phyloP scores from a whole-genome alignment of 2,888 invertebrate genomes.

The Helleia helle region DNA sequence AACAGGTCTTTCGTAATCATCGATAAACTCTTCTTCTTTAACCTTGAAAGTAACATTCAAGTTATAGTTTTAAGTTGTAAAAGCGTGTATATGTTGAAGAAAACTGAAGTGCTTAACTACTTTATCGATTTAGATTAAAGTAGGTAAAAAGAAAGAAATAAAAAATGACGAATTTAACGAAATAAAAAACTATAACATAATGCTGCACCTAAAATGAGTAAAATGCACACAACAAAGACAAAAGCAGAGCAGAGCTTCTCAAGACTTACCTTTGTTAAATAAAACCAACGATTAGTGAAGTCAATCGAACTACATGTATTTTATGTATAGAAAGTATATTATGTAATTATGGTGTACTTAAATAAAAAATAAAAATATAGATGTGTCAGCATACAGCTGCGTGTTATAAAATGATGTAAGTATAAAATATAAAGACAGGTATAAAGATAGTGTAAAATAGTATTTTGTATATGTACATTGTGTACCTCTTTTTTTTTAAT shows the following conservation, averaged over 20 bases:
- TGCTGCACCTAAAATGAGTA: slow-evolving; percentile 2
- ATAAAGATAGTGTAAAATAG: too few species aligned
- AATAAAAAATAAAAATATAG: too few species aligned
- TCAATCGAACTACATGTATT: too few species aligned
- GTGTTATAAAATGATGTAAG: not conserved
- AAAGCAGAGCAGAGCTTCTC: slow-evolving; percentile 3
- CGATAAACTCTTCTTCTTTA: slow-evolving; percentile 63
- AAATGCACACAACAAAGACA: not conserved
- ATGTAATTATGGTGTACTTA: too few species aligned
- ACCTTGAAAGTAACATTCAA: slow-evolving; percentile 40
- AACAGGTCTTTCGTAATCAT: slow-evolving; percentile 84
- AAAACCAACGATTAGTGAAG: too few species aligned
- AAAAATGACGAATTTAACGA: not conserved
- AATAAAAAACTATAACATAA: not conserved
- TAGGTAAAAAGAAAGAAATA: not conserved
- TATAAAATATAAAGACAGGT: too few species aligned
- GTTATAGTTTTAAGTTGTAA: not conserved
- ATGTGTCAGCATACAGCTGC: not conserved
- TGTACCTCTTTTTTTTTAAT: slow-evolving; percentile 64
- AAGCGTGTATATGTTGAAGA: not conserved
- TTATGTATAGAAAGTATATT: too few species aligned
- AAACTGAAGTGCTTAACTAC: not conserved
- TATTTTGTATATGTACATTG: too few species aligned
- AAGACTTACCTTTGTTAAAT: slow-evolving; percentile 5
- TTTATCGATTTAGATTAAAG: not conserved